These are phyloP conservation scores for Diabrotica balteata DNA, from an alignment of 2,888 invertebrate species.

Conservation along the genomic window DNA sequence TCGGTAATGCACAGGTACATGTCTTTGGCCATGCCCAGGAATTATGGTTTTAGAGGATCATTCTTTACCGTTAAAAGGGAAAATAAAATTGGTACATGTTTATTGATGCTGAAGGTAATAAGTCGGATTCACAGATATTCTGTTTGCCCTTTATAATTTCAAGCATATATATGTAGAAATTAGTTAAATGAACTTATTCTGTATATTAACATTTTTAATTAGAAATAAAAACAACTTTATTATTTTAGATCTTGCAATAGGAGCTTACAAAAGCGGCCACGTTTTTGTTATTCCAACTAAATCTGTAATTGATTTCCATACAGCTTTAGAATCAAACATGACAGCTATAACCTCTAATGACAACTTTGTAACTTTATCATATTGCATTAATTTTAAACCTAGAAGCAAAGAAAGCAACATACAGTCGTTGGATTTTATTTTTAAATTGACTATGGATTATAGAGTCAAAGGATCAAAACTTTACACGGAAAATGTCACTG, in stretches of 20 bases:
- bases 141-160: too few species aligned
- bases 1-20: too few species aligned
- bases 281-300: constrained; percentile 63
- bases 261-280: constrained; percentile 65
- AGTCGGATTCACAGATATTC: too few species aligned
- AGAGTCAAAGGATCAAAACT: constrained; percentile 27
- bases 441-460: constrained; percentile 31
- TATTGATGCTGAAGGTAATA: neutral
- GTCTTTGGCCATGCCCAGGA: too few species aligned
- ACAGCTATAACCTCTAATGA: constrained; percentile 14
- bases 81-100: too few species aligned
- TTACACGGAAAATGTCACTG: constrained; percentile 16
- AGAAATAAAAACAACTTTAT: neutral
- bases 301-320: constrained; percentile 52
- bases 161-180: too few species aligned
- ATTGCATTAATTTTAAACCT: constrained; percentile 37
- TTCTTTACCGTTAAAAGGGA: too few species aligned
- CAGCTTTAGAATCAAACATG: constrained; percentile 33
- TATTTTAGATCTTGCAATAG: constrained; percentile 67
- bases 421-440: constrained; percentile 21
- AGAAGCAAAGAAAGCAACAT: constrained; percentile 30
- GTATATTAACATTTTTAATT: too few species aligned
- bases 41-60: too few species aligned
- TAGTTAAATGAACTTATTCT: too few species aligned
- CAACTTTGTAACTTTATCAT: constrained; percentile 16